Evolutionary conservation across 1,140 invertebrate species (phyloP).

Genomic region (Monomorium pharaonis): DNA sequence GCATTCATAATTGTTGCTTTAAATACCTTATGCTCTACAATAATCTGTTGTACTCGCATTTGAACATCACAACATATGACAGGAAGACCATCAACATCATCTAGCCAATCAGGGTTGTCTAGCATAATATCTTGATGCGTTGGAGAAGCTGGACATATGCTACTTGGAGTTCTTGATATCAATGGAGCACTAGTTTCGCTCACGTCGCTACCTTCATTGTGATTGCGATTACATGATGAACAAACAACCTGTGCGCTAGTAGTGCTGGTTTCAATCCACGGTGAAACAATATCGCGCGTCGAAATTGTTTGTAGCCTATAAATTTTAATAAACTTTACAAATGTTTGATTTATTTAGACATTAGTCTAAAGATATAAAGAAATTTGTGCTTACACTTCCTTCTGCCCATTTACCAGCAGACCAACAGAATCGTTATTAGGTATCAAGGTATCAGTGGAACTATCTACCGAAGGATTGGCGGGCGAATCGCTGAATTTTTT

Average conservation of each 20-base stretch:
- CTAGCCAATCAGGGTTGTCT: conserved; percentile 83
- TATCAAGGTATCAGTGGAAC: conserved; percentile 85
- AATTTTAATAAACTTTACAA: conserved; percentile 38
- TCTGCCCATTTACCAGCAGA: conserved; percentile 69
- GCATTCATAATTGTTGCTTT: neutral
- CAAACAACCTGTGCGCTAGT: conserved; percentile 67
- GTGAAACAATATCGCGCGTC: conserved; percentile 71
- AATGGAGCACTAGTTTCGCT: conserved; percentile 81
- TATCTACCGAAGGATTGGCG: conserved; percentile 83
- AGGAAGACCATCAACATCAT: conserved; percentile 92
- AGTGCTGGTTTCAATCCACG: conserved; percentile 73
- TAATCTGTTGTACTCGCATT: conserved; percentile 91
- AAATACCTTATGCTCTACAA: conserved; percentile 90
- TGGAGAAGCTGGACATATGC: conserved; percentile 82
- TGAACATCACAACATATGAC: conserved; percentile 92
- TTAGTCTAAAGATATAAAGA: neutral
- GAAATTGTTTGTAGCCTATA: conserved; percentile 70
- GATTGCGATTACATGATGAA: conserved; percentile 65
- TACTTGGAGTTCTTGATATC: conserved; percentile 82
- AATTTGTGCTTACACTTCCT: conserved; percentile 77
- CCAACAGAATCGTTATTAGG: conserved; percentile 79
- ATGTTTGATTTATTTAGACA: neutral
- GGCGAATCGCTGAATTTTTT: conserved; percentile 78
- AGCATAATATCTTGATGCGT: conserved; percentile 79
- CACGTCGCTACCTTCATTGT: conserved; percentile 80